Conservation (phyloP, 2,113 vertebrate species). For the Elephantulus edwardii region DNA sequence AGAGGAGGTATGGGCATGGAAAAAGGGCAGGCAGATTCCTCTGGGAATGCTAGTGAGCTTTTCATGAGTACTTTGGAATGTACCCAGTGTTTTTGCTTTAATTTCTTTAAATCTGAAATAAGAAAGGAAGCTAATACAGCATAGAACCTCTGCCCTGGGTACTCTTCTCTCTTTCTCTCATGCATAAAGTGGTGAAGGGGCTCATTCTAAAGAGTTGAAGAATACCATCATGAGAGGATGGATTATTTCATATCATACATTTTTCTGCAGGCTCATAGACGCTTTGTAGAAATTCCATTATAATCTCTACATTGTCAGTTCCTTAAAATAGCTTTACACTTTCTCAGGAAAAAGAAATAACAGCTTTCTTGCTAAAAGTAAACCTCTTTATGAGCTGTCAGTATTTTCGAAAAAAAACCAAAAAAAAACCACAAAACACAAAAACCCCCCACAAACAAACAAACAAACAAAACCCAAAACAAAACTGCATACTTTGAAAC, state of each 20-base stretch:
- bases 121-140: not conserved
- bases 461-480: too few species aligned
- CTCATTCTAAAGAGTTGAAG: not conserved
- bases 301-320: not conserved
- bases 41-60: not conserved
- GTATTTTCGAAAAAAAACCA: not conserved
- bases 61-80: conserved; percentile 9
- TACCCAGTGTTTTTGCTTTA: conserved; percentile 11
- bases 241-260: not conserved
- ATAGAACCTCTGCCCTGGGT: not conserved
- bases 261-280: not conserved
- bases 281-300: not conserved
- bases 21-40: not conserved
- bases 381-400: not conserved
- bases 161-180: not conserved
- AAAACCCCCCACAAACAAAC: too few species aligned
- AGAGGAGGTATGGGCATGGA: not conserved
- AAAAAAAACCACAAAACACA: too few species aligned
- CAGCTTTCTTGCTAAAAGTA: conserved; percentile 11
- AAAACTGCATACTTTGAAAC: not conserved
- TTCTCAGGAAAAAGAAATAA: not conserved
- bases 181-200: not conserved
- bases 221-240: not conserved
- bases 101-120: conserved; percentile 41
- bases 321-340: not conserved